Conservation (phyloP, 1,140 invertebrate genomes). For the Conus ventricosus region DNA sequence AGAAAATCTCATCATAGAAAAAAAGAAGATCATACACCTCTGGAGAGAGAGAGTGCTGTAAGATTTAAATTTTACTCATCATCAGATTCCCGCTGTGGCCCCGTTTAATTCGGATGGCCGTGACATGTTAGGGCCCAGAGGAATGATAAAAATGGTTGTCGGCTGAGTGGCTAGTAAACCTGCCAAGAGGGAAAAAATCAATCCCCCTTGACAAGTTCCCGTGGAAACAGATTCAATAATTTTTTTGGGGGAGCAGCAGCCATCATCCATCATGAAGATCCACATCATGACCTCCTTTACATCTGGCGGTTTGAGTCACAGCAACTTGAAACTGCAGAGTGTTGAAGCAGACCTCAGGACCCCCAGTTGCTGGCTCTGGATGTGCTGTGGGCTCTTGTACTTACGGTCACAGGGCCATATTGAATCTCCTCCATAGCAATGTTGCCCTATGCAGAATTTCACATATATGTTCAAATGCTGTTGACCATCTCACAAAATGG, state of each 20-base stretch:
- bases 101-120: conserved; percentile 26
- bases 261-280: conserved; percentile 21
- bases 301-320: conserved; percentile 24
- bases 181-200: conserved; percentile 17
- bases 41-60: too few species aligned
- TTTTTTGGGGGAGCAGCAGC: conserved; percentile 42
- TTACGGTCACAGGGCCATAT: conserved; percentile 22
- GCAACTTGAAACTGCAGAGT: conserved; percentile 42
- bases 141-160: conserved; percentile 43
- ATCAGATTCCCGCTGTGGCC: conserved; percentile 31
- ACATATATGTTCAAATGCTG: conserved; percentile 6
- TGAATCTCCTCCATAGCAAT: conserved; percentile 29
- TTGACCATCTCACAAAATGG: conserved; percentile 16
- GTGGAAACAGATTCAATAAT: conserved; percentile 48
- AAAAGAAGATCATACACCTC: too few species aligned
- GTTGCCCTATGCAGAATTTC: conserved; percentile 6
- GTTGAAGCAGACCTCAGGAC: conserved; percentile 34
- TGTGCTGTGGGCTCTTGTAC: neutral
- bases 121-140: conserved; percentile 43
- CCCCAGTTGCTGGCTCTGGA: neutral
- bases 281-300: conserved; percentile 39
- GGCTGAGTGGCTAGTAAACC: conserved; percentile 44
- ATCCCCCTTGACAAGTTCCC: conserved; percentile 39
- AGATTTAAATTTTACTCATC: neutral
- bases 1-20: too few species aligned